Percentiles rank a stretch among this genome's conserved stretches.
Evolutionary conservation across 2,797 vertebrate species (phyloP).

Genomic region (Helostoma temminkii): DNA sequence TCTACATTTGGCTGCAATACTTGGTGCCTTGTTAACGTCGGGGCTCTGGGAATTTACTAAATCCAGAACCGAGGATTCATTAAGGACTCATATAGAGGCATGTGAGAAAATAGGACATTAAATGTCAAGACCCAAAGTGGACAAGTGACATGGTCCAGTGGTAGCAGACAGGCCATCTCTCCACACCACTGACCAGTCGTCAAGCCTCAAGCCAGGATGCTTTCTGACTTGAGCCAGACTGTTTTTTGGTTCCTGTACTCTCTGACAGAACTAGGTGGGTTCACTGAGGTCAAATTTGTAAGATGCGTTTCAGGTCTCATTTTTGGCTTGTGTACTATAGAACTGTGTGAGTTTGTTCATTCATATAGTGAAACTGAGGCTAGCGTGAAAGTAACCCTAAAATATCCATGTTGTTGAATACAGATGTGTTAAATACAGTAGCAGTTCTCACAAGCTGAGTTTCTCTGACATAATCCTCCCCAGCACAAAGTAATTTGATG

Average conservation of each 20-base stretch:
- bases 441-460: not conserved
- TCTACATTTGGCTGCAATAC: conserved; percentile 50
- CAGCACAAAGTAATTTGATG: not conserved
- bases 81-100: conserved; percentile 13
- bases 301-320: not conserved
- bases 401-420: not conserved
- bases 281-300: not conserved
- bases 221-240: too few species aligned
- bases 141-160: too few species aligned
- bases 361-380: not conserved
- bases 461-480: not conserved
- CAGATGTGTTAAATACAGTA: not conserved
- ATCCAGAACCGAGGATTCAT: conserved; percentile 16
- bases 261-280: not conserved
- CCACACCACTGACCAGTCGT: too few species aligned
- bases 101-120: conserved; percentile 24
- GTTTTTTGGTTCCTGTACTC: too few species aligned
- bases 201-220: too few species aligned
- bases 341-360: not conserved
- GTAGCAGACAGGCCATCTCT: too few species aligned
- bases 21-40: conserved; percentile 53
- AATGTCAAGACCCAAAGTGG: too few species aligned
- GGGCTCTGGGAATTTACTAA: conserved; percentile 40
- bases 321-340: not conserved
- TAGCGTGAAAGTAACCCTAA: not conserved